A percentile compares a stretch with the other conserved stretches of the same genome.
These are phyloP conservation scores for Papilio xuthus DNA, from an alignment of 1,140 invertebrate genomes.

Conservation along the genomic window DNA sequence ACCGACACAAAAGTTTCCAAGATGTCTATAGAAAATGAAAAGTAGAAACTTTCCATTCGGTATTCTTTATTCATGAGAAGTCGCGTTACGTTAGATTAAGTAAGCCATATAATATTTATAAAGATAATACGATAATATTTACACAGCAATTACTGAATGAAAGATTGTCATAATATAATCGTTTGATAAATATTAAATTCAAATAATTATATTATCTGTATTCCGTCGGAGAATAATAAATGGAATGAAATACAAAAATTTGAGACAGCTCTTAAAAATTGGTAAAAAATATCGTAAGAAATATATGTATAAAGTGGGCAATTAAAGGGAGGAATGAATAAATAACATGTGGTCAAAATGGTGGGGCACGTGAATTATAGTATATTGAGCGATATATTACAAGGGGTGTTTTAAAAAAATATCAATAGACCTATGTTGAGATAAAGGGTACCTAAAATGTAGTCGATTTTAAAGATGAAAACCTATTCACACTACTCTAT, in stretches of 20 bases:
- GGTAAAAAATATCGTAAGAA: no score
- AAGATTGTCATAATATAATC: background rate
- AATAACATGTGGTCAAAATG: no score
- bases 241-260: background rate
- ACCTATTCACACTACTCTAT: no score
- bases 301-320: no score
- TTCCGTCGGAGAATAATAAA: background rate
- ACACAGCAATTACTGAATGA: background rate
- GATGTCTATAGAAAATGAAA: background rate
- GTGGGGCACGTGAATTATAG: no score
- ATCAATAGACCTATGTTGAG: no score
- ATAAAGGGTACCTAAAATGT: no score
- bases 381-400: no score
- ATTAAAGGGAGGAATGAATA: no score
- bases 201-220: background rate
- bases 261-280: no score
- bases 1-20: conserved; percentile 22
- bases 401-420: no score
- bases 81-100: background rate
- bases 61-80: background rate
- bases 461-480: no score
- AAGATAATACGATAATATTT: background rate
- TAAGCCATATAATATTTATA: conserved; percentile 1
- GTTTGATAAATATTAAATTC: background rate
- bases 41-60: conserved; percentile 4